Evolutionary conservation across 2,888 invertebrate species (phyloP).

Genomic region (Loripinus fragilis): DNA sequence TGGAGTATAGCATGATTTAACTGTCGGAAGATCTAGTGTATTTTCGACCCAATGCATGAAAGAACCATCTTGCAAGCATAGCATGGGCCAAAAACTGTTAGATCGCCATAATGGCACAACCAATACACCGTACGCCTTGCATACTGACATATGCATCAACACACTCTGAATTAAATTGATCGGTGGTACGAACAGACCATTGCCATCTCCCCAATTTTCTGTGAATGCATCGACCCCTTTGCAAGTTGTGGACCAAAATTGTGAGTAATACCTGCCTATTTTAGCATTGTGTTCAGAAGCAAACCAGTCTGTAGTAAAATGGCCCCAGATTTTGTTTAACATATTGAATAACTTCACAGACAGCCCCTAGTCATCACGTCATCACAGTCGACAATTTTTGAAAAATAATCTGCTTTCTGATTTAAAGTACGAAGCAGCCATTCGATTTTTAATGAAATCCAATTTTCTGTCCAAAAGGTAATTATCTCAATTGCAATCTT

Average conservation of each 20-base stretch:
- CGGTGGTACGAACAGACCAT: constrained; percentile 23
- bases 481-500: constrained; percentile 29
- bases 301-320: background rate
- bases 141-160: constrained; percentile 13
- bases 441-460: constrained; percentile 20
- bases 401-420: background rate
- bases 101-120: constrained; percentile 19
- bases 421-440: background rate
- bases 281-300: constrained; percentile 23
- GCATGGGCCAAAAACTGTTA: constrained; percentile 10
- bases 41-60: background rate
- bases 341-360: constrained; percentile 11
- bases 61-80: background rate
- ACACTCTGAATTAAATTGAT: constrained; percentile 6
- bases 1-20: background rate
- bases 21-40: background rate
- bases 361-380: constrained; percentile 33
- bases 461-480: constrained; percentile 18
- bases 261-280: constrained; percentile 29
- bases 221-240: constrained; percentile 15
- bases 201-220: constrained; percentile 7
- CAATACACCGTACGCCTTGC: constrained; percentile 4
- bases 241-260: constrained; percentile 25
- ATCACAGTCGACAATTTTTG: background rate
- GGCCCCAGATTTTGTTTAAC: constrained; percentile 11